Evolutionary conservation across 2,888 invertebrate species (phyloP), one percentile per base, ranked within the genome.

Genomic region (Eurytoma adleriae): DNA sequence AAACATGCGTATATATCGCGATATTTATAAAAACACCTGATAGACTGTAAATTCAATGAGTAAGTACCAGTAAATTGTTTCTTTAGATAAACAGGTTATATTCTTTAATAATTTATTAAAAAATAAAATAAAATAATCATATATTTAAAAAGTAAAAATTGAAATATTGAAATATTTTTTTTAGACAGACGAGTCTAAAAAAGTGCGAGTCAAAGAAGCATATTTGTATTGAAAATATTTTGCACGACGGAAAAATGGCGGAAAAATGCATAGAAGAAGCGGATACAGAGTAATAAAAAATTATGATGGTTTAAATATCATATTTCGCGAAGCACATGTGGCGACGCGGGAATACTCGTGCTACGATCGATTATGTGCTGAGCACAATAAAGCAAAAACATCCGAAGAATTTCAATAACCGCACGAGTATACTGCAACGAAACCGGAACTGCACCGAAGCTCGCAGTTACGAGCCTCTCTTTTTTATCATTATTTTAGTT

Each of bases 331-430:
- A 3, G n/a, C 54, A 5, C 1, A 54, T 5, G 54, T 54, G 14
- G 24, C 12, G 5, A 20, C 66, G 13, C 62, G 4, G 14, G 61
- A 14, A 20, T 62, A 62, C 16, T 16, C 13, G 48, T 16, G 10
- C 18, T 16, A 54, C n/a, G 16, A 66, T 66, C 48, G 66, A 66
- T 66, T 66, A 66, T 50, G 48, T 66, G 66, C 66, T 66, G 66
- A 66, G n/a, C n/a, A 54, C n/a, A 54, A 54, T 54, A 54, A 54
- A 54, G 54, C 48, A 66, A 66, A 66, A 66, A 66, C 24, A 14
- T n/a, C 66, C 7, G 48, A 66, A 66, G 66, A 40, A 66, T 66
- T 66, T 66, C 66, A 66, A 48, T 50, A 54, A 54, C n/a, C 16
- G 54, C 5, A 14, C n/a, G 62, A 14, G 4, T n/a, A 1, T 62